Base-by-base conservation (phyloP, 2,113 vertebrate species). In the Garra rufa region DNA sequence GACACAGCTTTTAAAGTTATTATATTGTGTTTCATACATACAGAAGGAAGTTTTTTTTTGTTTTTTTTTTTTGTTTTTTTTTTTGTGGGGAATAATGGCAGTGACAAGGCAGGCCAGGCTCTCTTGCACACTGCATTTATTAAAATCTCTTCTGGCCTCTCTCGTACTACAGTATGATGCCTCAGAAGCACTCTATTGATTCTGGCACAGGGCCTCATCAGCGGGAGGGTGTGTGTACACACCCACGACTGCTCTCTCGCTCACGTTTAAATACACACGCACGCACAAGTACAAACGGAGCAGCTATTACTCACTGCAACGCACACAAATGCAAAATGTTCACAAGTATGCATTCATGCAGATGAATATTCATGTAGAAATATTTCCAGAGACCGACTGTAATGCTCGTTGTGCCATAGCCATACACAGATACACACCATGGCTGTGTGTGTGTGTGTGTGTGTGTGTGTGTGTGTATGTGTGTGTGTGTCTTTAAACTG, bases 111-210 rank as follows among this genome's bases (percentile, higher is more conserved):
- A 88, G 85, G 85, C 87, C 43, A 57, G 71, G 59, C 15, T 71
- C 74, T 84, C 80, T 83, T 82, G 70, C 67, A 86, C 84, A 77
- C 77, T 87, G 84, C 88, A 85, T 88, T 89, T 91, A 89, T 91
- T 87, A 91, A 90, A 86, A 88, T 71, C 70, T 61, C 78, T 88
- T 83, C 83, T 86, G 90, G 92, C 89, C 76, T 88, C 88, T 91
- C 88, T 88, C 91, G 34, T 87, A 90, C 88, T 89, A 90, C 90
- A 88, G 89, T 83, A 77, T 87, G 86, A 91, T 90, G 90, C 89
- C 91, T 90, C 92, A 90, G 91, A 92, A 91, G 90, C 86, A 87
- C 77, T 89, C 28, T 93, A 94, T 93, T 90, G 94, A 93, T 93
- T 93, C 77, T 92, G 88, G 93, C 92, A 92, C 88, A 87, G 83